These are phyloP conservation scores for Liasis olivaceus DNA, from an alignment of 2,797 vertebrate genomes.

Conservation along the genomic window DNA sequence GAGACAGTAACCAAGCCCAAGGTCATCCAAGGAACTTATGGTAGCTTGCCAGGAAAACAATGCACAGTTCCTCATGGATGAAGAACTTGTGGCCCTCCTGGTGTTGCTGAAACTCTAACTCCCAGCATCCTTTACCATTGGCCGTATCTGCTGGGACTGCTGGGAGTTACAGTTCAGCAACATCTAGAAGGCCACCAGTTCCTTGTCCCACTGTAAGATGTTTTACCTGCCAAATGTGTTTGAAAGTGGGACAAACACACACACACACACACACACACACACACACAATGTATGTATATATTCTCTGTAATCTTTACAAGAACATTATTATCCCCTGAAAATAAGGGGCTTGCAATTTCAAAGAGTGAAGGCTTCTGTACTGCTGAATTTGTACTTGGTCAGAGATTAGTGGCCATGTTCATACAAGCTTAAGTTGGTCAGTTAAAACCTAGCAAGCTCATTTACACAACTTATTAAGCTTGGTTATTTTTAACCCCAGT, in stretches of 20 bases:
- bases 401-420: neutral
- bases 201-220: neutral
- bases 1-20: neutral
- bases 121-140: neutral
- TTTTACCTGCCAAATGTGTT: neutral
- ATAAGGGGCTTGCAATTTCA: neutral
- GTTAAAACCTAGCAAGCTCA: neutral
- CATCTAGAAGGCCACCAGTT: neutral
- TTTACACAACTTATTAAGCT: neutral
- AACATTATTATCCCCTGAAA: neutral
- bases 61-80: neutral
- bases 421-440: neutral
- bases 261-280: neutral
- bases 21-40: neutral
- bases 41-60: no score
- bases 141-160: neutral
- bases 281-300: neutral
- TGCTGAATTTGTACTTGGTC: neutral
- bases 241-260: neutral
- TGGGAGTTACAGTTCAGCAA: neutral
- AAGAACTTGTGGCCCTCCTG: neutral
- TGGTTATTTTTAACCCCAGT: neutral
- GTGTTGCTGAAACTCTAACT: neutral
- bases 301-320: no score
- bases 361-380: neutral